Evolutionary conservation across 2,113 vertebrate species (phyloP).

Genomic region (Scolopax mira): DNA sequence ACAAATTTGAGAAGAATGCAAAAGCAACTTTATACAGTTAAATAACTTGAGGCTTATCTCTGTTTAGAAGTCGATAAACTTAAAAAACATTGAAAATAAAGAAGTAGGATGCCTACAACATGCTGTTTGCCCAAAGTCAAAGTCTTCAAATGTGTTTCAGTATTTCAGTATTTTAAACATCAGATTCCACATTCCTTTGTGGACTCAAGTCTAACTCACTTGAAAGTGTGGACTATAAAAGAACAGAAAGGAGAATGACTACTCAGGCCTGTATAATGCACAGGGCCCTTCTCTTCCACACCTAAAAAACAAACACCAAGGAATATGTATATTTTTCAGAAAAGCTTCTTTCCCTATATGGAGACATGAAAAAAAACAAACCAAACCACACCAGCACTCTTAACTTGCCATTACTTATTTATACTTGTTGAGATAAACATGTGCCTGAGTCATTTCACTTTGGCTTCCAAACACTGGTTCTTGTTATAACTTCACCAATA

Average conservation of each 20-base stretch:
- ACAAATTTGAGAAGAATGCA: neutral
- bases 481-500: neutral
- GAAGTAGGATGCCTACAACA: neutral
- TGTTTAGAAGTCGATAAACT: neutral
- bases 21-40: neutral
- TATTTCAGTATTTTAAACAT: neutral
- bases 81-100: neutral
- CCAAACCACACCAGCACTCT: neutral
- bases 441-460: neutral
- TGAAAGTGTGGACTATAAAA: neutral
- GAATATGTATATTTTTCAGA: neutral
- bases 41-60: neutral
- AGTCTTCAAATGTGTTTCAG: neutral
- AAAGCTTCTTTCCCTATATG: neutral
- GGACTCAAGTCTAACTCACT: neutral
- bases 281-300: neutral
- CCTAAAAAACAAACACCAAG: neutral
- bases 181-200: neutral
- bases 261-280: neutral
- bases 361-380: neutral
- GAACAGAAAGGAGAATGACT: neutral
- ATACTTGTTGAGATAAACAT: constrained; percentile 17
- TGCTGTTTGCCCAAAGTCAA: neutral
- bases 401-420: constrained; percentile 16
- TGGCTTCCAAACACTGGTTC: neutral